Evolutionary conservation across 2,888 invertebrate genomes (phyloP), one percentile per base, ranked within the genome.

Genomic region (Tenthredo livida): DNA sequence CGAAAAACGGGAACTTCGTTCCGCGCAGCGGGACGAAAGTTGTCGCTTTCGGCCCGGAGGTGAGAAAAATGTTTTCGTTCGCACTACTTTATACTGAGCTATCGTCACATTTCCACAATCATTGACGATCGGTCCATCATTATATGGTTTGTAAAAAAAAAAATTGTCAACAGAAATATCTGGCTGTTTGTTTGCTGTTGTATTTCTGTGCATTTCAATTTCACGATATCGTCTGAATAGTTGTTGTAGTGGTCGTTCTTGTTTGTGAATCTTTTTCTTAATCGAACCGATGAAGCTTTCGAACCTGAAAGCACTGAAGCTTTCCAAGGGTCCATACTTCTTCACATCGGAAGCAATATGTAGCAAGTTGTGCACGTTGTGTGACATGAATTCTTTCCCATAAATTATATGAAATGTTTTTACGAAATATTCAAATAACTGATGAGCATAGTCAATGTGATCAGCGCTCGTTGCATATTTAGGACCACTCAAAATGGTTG

Each of bases 341-440:
- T 54, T 33, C 12, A 86, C 86, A 54, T 86, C 87, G 17, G 67
- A 29, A 21, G 75, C 47, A n/a, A 86, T 25, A 70, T 87, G 86
- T 5, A 84, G 29, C 10, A 86, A 33, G 70, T 73, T 75, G 37
- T 86, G 85, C 9, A 86, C 61, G 47, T 86, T 86, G 65, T 84
- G 67, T 21, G 85, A 84, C 5, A 86, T 54, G 47, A 43, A 75
- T 25, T 84, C 25, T 70, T 65, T 43, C 12, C 84, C 86, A 83
- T 87, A 87, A 21, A 90, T 54, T 9, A 47, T 29, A n/a, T 77
- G 77, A 85, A 88, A 86, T 4, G 61, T 54, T 43, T 73, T 33
- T 25, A 90, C 88, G 87, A 90, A 90, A 58, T 86, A 84, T 40
- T 77, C 21, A 15, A 90, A 78, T 12, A 90, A 73, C 10, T 70